phyloP scores from a whole-genome alignment of 2,113 vertebrate genomes.

The Abramis brama region DNA sequence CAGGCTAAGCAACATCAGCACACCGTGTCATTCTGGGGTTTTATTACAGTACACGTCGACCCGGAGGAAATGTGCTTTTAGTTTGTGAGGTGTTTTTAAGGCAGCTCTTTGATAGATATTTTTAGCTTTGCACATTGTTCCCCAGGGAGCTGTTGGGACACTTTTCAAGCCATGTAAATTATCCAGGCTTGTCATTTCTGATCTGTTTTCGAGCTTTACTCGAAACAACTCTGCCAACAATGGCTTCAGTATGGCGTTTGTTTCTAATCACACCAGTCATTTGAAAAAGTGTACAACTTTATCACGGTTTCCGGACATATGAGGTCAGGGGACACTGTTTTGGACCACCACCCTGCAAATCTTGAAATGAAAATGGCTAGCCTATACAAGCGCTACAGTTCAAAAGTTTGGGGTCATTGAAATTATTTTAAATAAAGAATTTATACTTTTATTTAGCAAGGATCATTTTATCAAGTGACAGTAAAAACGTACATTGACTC shows the following conservation, averaged over 20 bases:
- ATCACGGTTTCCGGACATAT: slow-evolving; percentile 53
- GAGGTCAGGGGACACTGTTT: neutral
- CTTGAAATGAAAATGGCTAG: neutral
- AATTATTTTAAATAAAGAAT: neutral
- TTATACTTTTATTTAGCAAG: neutral
- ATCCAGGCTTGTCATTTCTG: slow-evolving; percentile 53
- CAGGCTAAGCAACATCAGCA: neutral
- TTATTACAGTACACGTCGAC: slow-evolving; percentile 48
- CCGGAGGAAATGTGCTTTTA: slow-evolving; percentile 22
- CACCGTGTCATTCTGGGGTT: neutral
- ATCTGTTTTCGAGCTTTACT: slow-evolving; percentile 60
- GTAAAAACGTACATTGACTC: neutral
- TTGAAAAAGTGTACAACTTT: slow-evolving; percentile 40
- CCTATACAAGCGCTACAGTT: neutral
- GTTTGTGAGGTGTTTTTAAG: slow-evolving; percentile 50
- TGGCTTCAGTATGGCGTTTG: slow-evolving; percentile 47
- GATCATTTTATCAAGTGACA: neutral
- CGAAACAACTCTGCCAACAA: slow-evolving; percentile 46
- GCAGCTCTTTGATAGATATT: slow-evolving; percentile 42
- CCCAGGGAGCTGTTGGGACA: slow-evolving; percentile 44
- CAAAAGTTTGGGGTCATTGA: neutral
- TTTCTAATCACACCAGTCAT: slow-evolving; percentile 41
- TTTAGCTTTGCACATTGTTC: slow-evolving; percentile 49
- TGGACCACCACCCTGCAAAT: neutral
- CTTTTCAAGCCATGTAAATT: slow-evolving; percentile 57